These are phyloP conservation scores for Beroe forskalii DNA, from an alignment of 37 sponge, comb jelly and placozoan species.

Conservation along the genomic window DNA sequence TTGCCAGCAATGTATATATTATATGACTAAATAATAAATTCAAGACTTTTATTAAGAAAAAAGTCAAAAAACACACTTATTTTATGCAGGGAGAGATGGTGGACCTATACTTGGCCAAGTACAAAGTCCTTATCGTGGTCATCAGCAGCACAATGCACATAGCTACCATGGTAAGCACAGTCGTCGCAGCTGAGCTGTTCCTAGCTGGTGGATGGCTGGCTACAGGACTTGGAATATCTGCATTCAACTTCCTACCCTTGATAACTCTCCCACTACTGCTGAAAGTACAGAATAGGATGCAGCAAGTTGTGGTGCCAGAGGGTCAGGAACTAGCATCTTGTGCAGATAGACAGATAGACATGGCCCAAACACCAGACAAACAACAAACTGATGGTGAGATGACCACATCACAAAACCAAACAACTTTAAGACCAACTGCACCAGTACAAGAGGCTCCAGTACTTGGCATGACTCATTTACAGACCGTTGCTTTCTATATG, in stretches of 20 bases:
- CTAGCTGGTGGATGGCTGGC: constrained; percentile 8
- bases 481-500: neutral
- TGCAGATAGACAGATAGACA: too few relatives aligned
- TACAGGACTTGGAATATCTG: neutral
- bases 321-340: neutral
- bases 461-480: neutral
- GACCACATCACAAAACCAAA: too few relatives aligned
- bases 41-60: too few relatives aligned
- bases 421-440: neutral
- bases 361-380: too few relatives aligned
- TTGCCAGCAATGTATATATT: too few relatives aligned
- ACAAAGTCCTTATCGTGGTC: neutral
- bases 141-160: neutral
- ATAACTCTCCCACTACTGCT: neutral
- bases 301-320: neutral
- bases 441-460: neutral
- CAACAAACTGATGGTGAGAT: neutral
- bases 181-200: neutral
- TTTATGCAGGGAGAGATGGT: constrained; percentile 44
- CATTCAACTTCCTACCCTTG: neutral
- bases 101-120: neutral
- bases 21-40: too few relatives aligned
- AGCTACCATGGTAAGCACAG: neutral
- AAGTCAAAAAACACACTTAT: too few relatives aligned
- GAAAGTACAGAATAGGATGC: neutral